Conservation (phyloP, 1,140 invertebrate species). For the Vanessa tameamea region DNA sequence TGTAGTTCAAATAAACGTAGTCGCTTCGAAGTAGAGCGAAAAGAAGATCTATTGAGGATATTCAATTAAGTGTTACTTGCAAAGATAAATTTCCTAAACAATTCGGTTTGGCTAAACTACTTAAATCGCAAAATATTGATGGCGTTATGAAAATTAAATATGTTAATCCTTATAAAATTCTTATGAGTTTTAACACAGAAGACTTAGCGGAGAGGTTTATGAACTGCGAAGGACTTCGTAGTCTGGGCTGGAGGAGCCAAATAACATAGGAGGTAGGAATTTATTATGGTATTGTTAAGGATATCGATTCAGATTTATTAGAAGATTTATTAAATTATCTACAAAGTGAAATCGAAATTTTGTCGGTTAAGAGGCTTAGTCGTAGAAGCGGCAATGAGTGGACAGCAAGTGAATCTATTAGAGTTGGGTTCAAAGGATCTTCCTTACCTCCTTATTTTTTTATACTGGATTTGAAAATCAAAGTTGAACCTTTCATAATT, state of each 20-base stretch:
- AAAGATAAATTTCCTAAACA: no score
- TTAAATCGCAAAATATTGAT: no score
- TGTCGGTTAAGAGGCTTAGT: constrained; percentile 13
- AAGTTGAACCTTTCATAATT: constrained; percentile 20
- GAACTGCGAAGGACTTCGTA: not conserved
- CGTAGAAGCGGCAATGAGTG: constrained; percentile 2
- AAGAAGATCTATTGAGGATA: no score
- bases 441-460: constrained; percentile 5
- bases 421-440: constrained; percentile 10
- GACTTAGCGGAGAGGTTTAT: constrained; percentile 1
- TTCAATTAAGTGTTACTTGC: no score
- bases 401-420: constrained; percentile 8
- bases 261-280: constrained; percentile 11
- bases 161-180: no score
- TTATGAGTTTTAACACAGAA: constrained; percentile 3
- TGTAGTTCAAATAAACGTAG: no score
- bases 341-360: constrained; percentile 1
- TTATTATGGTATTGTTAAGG: constrained; percentile 11
- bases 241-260: constrained; percentile 6
- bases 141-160: no score
- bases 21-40: no score
- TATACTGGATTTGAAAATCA: not conserved
- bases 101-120: no score
- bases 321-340: not conserved
- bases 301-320: constrained; percentile 19